Conservation (phyloP, 2,888 invertebrate species). For the Drosophila lutescens region DNA sequence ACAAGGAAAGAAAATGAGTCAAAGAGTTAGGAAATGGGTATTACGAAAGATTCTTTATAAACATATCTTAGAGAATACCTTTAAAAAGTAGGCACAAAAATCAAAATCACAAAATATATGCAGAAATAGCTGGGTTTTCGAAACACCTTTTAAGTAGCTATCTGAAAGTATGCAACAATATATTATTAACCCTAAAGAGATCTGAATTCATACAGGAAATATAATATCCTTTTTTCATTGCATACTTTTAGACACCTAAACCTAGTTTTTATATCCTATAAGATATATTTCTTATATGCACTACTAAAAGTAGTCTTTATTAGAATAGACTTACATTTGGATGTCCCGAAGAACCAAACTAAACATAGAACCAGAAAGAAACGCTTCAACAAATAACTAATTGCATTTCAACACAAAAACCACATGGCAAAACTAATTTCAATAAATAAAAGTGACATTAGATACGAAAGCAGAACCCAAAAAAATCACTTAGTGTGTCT, state of each 20-base stretch:
- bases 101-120: no score
- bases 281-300: no score
- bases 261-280: no score
- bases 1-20: not conserved
- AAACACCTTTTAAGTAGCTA: no score
- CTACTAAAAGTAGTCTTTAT: not conserved
- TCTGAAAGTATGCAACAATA: no score
- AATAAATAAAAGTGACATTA: conserved; percentile 73
- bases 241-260: no score
- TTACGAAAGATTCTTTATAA: not conserved
- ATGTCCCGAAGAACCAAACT: not conserved
- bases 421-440: conserved; percentile 62
- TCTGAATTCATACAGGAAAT: no score
- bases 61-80: not conserved
- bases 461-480: conserved; percentile 29
- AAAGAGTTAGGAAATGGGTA: not conserved
- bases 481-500: conserved; percentile 63
- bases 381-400: conserved; percentile 18
- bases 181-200: no score
- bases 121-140: no score
- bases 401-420: conserved; percentile 35
- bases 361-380: not conserved
- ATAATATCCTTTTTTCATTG: no score
- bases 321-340: not conserved
- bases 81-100: no score